A percentile compares a stretch with the other conserved stretches of the same genome.
phyloP scores from a whole-genome alignment of 2,797 vertebrate species.

The Eptatretus atami region DNA sequence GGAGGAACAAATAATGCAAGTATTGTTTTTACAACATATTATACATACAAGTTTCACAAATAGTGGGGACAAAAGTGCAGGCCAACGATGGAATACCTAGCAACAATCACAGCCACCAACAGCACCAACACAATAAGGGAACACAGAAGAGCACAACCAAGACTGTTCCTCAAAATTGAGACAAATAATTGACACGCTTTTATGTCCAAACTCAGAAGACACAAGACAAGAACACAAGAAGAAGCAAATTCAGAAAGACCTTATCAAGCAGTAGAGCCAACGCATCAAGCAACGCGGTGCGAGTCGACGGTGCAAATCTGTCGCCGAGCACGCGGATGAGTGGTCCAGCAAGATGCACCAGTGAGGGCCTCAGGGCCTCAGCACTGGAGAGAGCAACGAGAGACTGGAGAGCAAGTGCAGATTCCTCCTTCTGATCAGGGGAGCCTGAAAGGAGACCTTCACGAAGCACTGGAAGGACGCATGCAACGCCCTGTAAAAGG shows the following conservation, averaged over 20 bases:
- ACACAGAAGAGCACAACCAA: background rate
- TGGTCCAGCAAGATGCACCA: constrained; percentile 77
- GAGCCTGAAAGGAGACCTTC: constrained; percentile 75
- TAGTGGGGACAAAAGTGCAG: no score
- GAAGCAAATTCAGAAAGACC: constrained; percentile 15
- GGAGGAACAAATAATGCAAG: no score
- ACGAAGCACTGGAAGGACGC: constrained; percentile 62
- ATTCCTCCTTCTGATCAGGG: constrained; percentile 91
- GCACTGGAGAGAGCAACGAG: constrained; percentile 75
- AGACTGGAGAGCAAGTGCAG: constrained; percentile 55
- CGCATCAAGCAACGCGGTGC: constrained; percentile 70
- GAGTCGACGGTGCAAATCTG: constrained; percentile 74
- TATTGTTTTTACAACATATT: no score
- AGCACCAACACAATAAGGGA: no score
- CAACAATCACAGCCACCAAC: no score
- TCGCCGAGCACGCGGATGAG: constrained; percentile 89
- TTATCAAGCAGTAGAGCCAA: constrained; percentile 66
- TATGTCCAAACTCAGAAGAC: background rate
- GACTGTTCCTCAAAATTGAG: background rate
- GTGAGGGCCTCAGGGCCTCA: constrained; percentile 64
- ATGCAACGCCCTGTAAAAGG: constrained; percentile 46
- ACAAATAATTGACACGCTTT: background rate
- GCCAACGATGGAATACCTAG: no score
- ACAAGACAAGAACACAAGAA: constrained; percentile 8
- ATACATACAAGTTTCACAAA: no score